A percentile compares a stretch with the other conserved stretches of the same genome.
Evolutionary conservation across 2,113 vertebrate genomes (phyloP).

Genomic region (Microcebus tavaratra): DNA sequence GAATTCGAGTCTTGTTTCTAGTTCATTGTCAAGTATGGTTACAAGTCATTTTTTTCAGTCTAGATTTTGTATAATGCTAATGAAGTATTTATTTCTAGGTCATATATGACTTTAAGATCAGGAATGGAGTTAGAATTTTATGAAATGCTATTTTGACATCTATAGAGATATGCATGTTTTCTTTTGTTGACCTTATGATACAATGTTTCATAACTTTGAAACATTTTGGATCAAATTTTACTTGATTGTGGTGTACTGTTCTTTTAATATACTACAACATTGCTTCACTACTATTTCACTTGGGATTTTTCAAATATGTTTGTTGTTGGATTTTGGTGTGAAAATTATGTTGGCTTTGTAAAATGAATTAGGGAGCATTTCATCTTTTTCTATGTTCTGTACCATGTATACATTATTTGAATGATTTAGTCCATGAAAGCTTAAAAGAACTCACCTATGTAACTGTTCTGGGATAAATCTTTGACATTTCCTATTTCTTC

Average conservation of each 20-base stretch:
- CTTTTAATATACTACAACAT: constrained; percentile 28
- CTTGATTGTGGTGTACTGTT: not conserved
- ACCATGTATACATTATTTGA: constrained; percentile 55
- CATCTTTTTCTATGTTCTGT: constrained; percentile 75
- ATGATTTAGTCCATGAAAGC: not conserved
- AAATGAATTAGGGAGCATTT: constrained; percentile 20
- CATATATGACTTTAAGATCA: not conserved
- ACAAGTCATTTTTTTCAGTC: not conserved
- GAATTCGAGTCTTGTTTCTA: constrained; percentile 48
- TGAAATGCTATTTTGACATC: constrained; percentile 51
- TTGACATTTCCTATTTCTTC: constrained; percentile 28
- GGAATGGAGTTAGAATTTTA: constrained; percentile 52
- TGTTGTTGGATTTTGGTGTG: constrained; percentile 11
- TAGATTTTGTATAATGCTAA: not conserved
- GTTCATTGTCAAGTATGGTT: constrained; percentile 21
- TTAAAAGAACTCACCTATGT: not conserved
- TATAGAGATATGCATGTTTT: not conserved
- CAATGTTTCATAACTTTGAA: constrained; percentile 54
- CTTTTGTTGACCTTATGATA: constrained; percentile 23
- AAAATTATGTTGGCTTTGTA: constrained; percentile 48
- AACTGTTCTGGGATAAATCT: not conserved
- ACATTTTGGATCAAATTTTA: constrained; percentile 45
- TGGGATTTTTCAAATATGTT: not conserved
- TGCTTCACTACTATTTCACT: constrained; percentile 14
- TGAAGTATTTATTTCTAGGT: constrained; percentile 12